Base-by-base conservation (phyloP, 2,797 vertebrate genomes). In the Emys orbicularis region DNA sequence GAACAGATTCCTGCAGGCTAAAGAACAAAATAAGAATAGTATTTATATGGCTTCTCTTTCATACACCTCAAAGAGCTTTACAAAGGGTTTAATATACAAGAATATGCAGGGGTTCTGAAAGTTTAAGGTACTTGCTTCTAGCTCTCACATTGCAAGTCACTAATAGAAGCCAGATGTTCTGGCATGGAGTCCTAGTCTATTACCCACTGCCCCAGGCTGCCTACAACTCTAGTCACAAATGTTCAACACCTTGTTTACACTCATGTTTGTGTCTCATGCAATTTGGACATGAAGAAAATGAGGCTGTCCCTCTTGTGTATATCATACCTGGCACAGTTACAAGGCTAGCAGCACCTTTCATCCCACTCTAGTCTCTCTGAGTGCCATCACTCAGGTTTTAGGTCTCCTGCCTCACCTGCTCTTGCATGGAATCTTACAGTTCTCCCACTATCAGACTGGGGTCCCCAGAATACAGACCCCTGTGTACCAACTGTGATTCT, bases 301-400 rank as follows among this genome's bases (percentile, higher is more conserved):
- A 47, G 25, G 12, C 12, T 27, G 12, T 29, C 37, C 12, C 23
- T 76, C 23, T 76, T 76, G 23, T 57, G 3, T 68, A 52, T 6
- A 72, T 54, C 72, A 79, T 15, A 16, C 0, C 1, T 13, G 53
- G 4, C 1, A 23, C 10, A 3, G 57, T 47, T 29, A 1, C 68
- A 82, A 82, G 6, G 47, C 2, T 3, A 56, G 44, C 3, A 53
- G 21, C 5, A 27, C 29, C 12, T 84, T 7, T 87, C 6, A 53
- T 23, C 1, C 83, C 21, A 68, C 31, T 79, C 8, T 72, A n/a
- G 84, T 72, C 12, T 50, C 47, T 49, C 4, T 79, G 15, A 1
- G 23, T 82, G 29, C 7, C 37, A 5, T 34, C 6, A 52, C 2
- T 91, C 27, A 47, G 74, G 44, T 16, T 31, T 77, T 77, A 77